phyloP scores from a whole-genome alignment of 2,797 vertebrate species.

The Benthosema pterotum region DNA sequence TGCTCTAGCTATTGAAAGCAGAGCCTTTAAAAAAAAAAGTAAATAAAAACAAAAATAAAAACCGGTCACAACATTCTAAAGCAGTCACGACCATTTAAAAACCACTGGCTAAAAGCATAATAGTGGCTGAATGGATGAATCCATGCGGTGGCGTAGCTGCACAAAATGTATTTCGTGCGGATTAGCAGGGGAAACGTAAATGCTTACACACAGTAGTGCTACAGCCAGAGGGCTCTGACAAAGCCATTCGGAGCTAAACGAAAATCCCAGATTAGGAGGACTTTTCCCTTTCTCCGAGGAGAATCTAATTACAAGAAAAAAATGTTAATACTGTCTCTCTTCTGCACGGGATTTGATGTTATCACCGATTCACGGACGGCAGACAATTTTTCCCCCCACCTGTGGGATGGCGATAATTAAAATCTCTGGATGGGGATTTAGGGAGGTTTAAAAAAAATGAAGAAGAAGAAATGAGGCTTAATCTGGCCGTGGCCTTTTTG shows the following conservation, averaged over 20 bases:
- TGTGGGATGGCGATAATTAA: neutral
- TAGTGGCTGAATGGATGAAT: too few relatives aligned
- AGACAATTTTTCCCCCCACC: neutral
- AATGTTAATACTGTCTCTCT: neutral
- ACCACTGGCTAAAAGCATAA: too few relatives aligned
- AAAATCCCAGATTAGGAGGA: neutral
- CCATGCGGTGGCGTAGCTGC: too few relatives aligned
- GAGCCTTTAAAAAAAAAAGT: too few relatives aligned
- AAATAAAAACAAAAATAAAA: too few relatives aligned
- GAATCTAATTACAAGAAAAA: constrained; percentile 5
- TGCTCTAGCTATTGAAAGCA: too few relatives aligned
- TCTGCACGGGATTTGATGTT: neutral
- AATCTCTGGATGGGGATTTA: neutral
- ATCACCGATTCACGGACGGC: too few relatives aligned
- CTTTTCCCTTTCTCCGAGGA: neutral
- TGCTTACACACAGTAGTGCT: neutral
- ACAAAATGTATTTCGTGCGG: neutral
- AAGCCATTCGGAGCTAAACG: neutral
- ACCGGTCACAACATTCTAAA: too few relatives aligned
- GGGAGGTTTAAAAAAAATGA: too few relatives aligned
- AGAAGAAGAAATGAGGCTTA: too few relatives aligned
- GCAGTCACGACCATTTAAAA: too few relatives aligned
- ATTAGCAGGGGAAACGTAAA: neutral
- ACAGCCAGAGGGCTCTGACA: neutral
- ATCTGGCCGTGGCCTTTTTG: neutral